Base-by-base conservation (phyloP, 2,888 invertebrate species). In the Epistrophella euchroma region DNA sequence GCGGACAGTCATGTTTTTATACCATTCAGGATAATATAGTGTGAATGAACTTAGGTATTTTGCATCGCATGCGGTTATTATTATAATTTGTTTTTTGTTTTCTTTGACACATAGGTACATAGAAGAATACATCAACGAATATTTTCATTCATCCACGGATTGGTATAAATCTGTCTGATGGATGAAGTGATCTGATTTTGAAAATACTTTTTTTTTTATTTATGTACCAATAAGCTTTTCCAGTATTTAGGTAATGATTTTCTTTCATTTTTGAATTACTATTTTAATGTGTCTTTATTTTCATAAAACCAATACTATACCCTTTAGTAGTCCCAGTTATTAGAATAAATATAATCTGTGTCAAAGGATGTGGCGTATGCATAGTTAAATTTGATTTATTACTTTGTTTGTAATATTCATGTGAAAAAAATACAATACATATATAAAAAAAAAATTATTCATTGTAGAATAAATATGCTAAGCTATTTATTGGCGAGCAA, bases 381-480 rank as follows among this genome's bases (percentile, higher is more conserved):
- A 40, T 25, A 40, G 9, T 60, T 60, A n/a, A 40, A 40, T 40
- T 60, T 40, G 15, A 60, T 60, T 40, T 60, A 60, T 60, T 40
- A 60, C 40, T 15, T 60, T 60, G 10, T 60, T 40, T 60, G n/a
- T 15, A 60, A 22, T 40, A 40, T 60, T 60, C 6, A 37, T 60
- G 19, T 2, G 15, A 2, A 50, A 25, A 52, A 25, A 22, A 13
- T 32, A 32, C 9, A 32, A 32, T 28, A 5, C 6, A 25, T 13
- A 13, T 25, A 13, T 11, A 19, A 22, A 52, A 52, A 22, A 25
- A 19, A 37, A 37, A 9, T 37, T 22, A 58, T 6, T 37, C 37
- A 58, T 6, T n/a, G n/a, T 32, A 4, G 4, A 58, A 35, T 35
- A 35, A 19, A 32, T 35, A 32, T 17, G 56, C 56, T 17, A 56